phyloP scores from a whole-genome alignment of 2,888 invertebrate species.

The Odontocerum albicorne region DNA sequence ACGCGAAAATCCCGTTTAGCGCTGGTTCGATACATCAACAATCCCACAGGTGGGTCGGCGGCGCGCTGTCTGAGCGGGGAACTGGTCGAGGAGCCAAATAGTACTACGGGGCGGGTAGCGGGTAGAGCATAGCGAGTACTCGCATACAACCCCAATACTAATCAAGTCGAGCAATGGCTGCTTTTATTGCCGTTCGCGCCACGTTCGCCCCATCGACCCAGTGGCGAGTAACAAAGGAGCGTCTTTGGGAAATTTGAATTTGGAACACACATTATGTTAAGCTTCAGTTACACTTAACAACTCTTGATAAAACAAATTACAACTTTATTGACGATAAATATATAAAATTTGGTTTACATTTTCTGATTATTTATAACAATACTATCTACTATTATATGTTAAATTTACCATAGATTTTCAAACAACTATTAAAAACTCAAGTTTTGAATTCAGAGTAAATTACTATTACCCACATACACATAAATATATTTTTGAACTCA shows the following conservation, averaged over 20 bases:
- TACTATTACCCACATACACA: too few relatives aligned
- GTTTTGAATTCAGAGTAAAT: too few relatives aligned
- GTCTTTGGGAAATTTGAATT: constrained; percentile 1
- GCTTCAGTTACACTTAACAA: neutral
- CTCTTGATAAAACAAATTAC: too few relatives aligned
- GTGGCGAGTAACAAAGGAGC: constrained; percentile 6
- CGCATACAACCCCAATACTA: neutral
- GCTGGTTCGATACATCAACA: constrained; percentile 33
- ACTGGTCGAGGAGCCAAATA: neutral
- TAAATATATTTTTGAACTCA: too few relatives aligned
- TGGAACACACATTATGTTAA: neutral
- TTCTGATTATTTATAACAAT: too few relatives aligned
- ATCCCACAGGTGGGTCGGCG: constrained; percentile 35
- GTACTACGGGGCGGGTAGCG: neutral
- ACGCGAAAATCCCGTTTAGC: constrained; percentile 10
- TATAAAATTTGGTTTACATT: too few relatives aligned
- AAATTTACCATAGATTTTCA: too few relatives aligned
- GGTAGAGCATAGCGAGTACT: neutral
- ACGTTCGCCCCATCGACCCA: constrained; percentile 28
- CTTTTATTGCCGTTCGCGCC: constrained; percentile 10
- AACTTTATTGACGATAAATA: too few relatives aligned
- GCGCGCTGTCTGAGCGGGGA: constrained; percentile 28
- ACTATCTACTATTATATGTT: too few relatives aligned
- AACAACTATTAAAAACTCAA: too few relatives aligned
- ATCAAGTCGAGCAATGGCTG: neutral